These are phyloP conservation scores for Nothoprocta perdicaria DNA, from an alignment of 2,113 vertebrate genomes.

Conservation along the genomic window DNA sequence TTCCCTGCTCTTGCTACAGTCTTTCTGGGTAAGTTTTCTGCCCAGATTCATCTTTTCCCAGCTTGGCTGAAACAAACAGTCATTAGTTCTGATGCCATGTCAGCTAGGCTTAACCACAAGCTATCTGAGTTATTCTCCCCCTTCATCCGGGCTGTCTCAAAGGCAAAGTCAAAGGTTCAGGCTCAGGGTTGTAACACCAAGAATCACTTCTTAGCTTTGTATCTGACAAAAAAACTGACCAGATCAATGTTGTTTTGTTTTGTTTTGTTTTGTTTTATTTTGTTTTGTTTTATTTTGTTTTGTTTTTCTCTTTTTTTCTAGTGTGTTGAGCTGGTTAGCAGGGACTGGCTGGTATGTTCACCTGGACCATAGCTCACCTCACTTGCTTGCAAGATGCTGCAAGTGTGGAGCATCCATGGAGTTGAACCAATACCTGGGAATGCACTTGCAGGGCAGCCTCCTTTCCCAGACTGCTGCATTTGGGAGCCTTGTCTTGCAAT, in stretches of 20 bases:
- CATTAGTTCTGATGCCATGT: background rate
- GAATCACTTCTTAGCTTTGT: background rate
- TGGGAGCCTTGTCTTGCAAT: rapidly evolving
- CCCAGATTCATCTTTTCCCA: background rate
- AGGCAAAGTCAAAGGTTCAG: background rate
- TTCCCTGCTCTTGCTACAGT: background rate
- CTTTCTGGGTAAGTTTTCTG: background rate
- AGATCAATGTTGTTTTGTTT: background rate
- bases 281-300: no score
- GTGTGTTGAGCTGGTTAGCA: background rate
- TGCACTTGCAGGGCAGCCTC: background rate
- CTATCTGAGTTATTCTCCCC: background rate
- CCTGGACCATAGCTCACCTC: background rate
- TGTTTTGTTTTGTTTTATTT: no score
- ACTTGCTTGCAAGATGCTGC: background rate
- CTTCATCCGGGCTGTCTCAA: background rate
- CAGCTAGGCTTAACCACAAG: background rate
- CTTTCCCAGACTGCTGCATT: background rate
- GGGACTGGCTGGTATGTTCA: rapidly evolving
- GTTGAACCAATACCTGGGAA: background rate
- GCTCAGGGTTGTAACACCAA: background rate
- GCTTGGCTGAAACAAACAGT: background rate
- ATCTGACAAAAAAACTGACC: background rate
- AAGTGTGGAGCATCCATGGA: background rate
- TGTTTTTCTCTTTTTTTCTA: background rate